A percentile compares a stretch with the other conserved stretches of the same genome.
Evolutionary conservation across 2,113 vertebrate species (phyloP).

Genomic region (Ictidomys tridecemlineatus): DNA sequence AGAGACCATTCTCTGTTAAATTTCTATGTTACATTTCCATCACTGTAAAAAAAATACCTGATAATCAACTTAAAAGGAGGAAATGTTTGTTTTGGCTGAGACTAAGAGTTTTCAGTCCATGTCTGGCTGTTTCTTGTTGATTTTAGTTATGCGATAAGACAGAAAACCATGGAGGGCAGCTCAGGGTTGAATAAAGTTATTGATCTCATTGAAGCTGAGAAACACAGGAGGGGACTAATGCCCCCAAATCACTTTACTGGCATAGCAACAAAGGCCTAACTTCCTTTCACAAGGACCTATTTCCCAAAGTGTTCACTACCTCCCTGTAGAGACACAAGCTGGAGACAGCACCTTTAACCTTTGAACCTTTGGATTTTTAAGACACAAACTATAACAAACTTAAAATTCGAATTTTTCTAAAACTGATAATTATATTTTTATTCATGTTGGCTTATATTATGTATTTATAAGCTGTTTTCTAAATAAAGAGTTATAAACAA

Average conservation of each 20-base stretch:
- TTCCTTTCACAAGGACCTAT: not conserved
- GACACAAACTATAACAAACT: not conserved
- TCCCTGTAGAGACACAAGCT: rapidly evolving
- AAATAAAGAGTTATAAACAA: not conserved
- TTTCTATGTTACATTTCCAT: not conserved
- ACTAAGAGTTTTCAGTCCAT: too few species aligned
- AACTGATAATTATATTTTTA: not conserved
- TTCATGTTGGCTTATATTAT: not conserved
- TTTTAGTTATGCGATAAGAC: not conserved
- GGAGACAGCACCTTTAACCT: rapidly evolving
- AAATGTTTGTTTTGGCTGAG: not conserved
- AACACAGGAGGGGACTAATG: not conserved
- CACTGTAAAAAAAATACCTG: not conserved
- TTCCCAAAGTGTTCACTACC: not conserved
- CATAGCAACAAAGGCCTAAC: not conserved
- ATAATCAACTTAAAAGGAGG: not conserved
- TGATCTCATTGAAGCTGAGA: not conserved
- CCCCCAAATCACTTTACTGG: not conserved
- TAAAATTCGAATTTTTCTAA: not conserved
- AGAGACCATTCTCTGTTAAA: not conserved
- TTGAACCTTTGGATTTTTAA: not conserved
- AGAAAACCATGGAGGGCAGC: not conserved
- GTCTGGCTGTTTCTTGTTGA: not conserved
- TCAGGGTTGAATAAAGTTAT: not conserved
- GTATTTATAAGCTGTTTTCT: not conserved